Evolutionary conservation across 2,797 vertebrate genomes (phyloP).

Genomic region (Okamejei kenojei): DNA sequence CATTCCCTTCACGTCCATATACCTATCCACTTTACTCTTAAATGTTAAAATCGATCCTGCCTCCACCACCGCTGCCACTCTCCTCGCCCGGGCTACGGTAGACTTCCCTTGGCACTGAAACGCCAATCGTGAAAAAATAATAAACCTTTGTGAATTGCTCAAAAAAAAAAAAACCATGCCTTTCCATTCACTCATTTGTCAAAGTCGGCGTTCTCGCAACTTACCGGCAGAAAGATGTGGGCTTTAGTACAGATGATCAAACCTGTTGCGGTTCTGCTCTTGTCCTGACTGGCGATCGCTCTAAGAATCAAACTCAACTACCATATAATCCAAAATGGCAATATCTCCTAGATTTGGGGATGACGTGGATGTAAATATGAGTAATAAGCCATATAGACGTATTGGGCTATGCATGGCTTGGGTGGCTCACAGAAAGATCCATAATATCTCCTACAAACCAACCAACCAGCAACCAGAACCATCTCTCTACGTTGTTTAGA

Average conservation of each 20-base stretch:
- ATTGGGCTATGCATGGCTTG: slow-evolving; percentile 14
- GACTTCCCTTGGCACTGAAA: neutral
- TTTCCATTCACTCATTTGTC: neutral
- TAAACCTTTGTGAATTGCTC: neutral
- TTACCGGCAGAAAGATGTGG: neutral
- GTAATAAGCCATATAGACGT: slow-evolving; percentile 35
- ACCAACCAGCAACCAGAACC: neutral
- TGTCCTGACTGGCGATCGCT: neutral
- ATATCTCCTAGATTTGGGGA: slow-evolving; percentile 9
- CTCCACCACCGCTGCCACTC: neutral
- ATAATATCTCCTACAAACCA: neutral
- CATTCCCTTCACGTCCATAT: too few relatives aligned
- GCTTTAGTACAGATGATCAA: neutral
- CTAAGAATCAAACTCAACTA: neutral
- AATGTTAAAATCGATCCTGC: too few relatives aligned
- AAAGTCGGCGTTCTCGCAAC: neutral
- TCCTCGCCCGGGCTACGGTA: neutral
- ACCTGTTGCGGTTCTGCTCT: slow-evolving; percentile 12
- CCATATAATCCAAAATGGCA: slow-evolving; percentile 28
- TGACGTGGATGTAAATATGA: slow-evolving; percentile 37
- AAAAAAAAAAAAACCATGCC: neutral
- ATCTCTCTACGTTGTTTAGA: neutral
- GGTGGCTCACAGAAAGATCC: neutral
- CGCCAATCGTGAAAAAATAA: too few relatives aligned
- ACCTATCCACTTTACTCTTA: too few relatives aligned